Conservation (phyloP, 2,888 invertebrate genomes). For the Melikaiella ostensackeni region DNA sequence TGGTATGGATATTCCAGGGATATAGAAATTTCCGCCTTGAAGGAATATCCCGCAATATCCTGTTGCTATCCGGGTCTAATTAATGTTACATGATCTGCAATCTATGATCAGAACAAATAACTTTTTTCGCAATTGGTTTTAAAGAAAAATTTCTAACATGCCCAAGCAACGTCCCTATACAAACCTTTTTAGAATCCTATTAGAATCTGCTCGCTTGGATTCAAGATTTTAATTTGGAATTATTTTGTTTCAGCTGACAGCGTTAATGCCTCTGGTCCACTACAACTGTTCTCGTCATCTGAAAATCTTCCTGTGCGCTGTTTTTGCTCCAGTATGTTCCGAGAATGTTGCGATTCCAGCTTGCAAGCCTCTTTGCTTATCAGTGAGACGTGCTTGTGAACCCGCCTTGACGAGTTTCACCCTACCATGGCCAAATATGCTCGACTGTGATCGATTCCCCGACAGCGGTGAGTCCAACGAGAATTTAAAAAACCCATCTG, state of each 20-base stretch:
- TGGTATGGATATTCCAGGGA: too few species aligned
- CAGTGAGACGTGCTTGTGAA: slow-evolving; percentile 85
- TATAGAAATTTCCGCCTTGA: too few species aligned
- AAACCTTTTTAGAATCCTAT: too few species aligned
- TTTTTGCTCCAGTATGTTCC: slow-evolving; percentile 94
- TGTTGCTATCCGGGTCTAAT: too few species aligned
- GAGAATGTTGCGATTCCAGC: slow-evolving; percentile 91
- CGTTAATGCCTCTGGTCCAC: slow-evolving; percentile 85
- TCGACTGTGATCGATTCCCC: slow-evolving; percentile 90
- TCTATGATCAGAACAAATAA: too few species aligned
- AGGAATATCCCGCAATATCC: too few species aligned
- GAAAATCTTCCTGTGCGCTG: slow-evolving; percentile 92
- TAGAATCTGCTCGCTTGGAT: too few species aligned
- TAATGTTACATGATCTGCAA: too few species aligned
- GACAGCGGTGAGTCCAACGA: slow-evolving; percentile 78
- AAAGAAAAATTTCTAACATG: too few species aligned
- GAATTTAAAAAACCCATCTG: not conserved
- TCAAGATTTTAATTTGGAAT: not conserved
- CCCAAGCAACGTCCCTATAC: too few species aligned
- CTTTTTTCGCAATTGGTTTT: too few species aligned
- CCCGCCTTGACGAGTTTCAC: slow-evolving; percentile 83
- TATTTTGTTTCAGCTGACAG: slow-evolving; percentile 82
- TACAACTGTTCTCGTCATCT: slow-evolving; percentile 90
- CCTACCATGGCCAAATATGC: slow-evolving; percentile 84
- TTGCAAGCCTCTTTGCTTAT: slow-evolving; percentile 91